Base-by-base conservation (phyloP, 2,888 invertebrate species). In the Oscheius myriophilus region DNA sequence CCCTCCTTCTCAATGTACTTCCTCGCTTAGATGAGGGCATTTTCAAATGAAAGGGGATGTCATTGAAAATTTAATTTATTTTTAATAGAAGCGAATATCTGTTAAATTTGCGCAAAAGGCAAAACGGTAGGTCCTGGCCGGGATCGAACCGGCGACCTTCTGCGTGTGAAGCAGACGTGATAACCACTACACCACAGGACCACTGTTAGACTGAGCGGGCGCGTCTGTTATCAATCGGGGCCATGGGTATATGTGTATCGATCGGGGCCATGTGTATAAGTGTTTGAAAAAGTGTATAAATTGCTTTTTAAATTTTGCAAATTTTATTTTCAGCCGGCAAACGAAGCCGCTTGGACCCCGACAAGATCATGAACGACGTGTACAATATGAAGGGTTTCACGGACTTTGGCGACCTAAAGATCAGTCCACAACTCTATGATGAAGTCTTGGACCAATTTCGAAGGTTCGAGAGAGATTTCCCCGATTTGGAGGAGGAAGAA, bases 111-210 rank as follows among this genome's bases (percentile, higher is more conserved):
- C n/a, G n/a, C n/a, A n/a, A n/a, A n/a, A n/a, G n/a, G n/a, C n/a
- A n/a, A n/a, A n/a, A n/a, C n/a, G 9, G 33, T 69, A 76, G 78
- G 76, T 76, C 76, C 70, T 73, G 70, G 75, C 76, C 78, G 79
- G 79, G 76, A 67, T 79, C 76, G 79, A 79, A 80, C 80, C 80
- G 75, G 79, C 77, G 81, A 78, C 80, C 81, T 81, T 80, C 80
- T 79, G 80, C 78, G 79, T 80, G 80, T 79, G 74, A 81, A 80
- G 80, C 79, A 81, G 79, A 81, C 79, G 79, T 79, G 81, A 79
- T 80, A 80, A 81, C 81, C 81, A 78, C 80, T 80, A 81, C 80
- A 79, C 81, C 77, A 81, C 72, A 73, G 72, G 70, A 71, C 67
- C 67, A 59, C 59, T 53, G 33, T n/a, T n/a, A n/a, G n/a, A n/a